Evolutionary conservation across 2,797 vertebrate genomes (phyloP), one percentile per base, ranked within the genome.

Genomic region (Oreonectes daqikongensis): DNA sequence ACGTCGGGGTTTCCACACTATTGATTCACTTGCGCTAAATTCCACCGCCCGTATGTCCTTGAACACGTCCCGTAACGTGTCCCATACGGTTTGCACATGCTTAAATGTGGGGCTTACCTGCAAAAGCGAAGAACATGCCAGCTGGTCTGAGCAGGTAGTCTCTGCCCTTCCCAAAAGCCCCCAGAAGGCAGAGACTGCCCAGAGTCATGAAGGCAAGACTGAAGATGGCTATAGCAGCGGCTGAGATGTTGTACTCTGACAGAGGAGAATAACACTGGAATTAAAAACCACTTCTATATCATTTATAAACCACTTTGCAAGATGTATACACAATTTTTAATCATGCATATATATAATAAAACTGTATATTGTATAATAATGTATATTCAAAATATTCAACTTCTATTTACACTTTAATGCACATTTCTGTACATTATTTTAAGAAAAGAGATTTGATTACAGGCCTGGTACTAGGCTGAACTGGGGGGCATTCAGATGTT

Each of bases 191-290:
- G 81, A 96, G 70, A 0, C 92, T 94, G 4, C 96, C 97, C 22
- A 96, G 86, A 84, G 94, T 92, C 72, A 93, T 88, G 72, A 98
- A 97, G 84, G 92, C 93, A 0, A 98, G 88, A 7, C 95, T 95
- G 91, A 98, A 96, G 90, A 98, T 92, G 86, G 95, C 91, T 6
- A 99, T 97, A 87, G 96, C 96, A 1, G 95, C 97, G 0, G 97
- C 97, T 0, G 97, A 98, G 88, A 99, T 97, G 84, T 96, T 98
- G 91, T 97, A 99, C 82, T 98, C 97, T 98, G 74, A 17, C 42
- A 65, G 35, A 59, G 26, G 18, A 15, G 1, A 46, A 78, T 10
- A 18, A 20, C 46, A 69, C 35, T n/a, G 46, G 24, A 35, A 30
- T 66, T 20, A 66, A n/a, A 65, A 1, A 15, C 3, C 26, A 20